phyloP scores from a whole-genome alignment of 2,888 invertebrate genomes.

The Ennomos quercinarius region DNA sequence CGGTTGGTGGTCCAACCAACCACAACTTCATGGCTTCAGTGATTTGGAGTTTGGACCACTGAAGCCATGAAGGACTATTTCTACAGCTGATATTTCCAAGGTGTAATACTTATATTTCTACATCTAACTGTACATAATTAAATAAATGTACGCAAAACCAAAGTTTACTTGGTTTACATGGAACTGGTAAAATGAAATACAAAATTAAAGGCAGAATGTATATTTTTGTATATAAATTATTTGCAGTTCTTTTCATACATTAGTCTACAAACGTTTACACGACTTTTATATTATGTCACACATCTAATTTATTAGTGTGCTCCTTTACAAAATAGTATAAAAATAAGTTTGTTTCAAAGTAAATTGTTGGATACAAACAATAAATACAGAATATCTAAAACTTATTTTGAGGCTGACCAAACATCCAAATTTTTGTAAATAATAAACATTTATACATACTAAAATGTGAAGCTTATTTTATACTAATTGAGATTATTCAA shows the following conservation, averaged over 20 bases:
- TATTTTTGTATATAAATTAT: slow-evolving; percentile 82
- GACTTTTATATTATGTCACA: slow-evolving; percentile 78
- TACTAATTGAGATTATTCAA: slow-evolving; percentile 79
- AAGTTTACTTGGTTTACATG: slow-evolving; percentile 38
- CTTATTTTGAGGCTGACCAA: slow-evolving; percentile 53
- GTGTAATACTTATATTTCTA: too few relatives aligned
- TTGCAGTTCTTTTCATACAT: slow-evolving; percentile 79
- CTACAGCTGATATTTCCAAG: too few relatives aligned
- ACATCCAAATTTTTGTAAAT: slow-evolving; percentile 37
- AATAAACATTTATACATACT: slow-evolving; percentile 32
- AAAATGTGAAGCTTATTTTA: slow-evolving; percentile 42
- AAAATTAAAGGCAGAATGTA: slow-evolving; percentile 74
- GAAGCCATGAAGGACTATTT: too few relatives aligned
- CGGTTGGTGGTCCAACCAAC: too few relatives aligned
- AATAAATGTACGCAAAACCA: not conserved
- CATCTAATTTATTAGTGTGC: slow-evolving; percentile 71
- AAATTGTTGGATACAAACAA: slow-evolving; percentile 45
- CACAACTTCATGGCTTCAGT: too few relatives aligned
- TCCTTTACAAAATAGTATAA: slow-evolving; percentile 67
- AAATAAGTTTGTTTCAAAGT: slow-evolving; percentile 62
- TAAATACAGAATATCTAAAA: slow-evolving; percentile 43
- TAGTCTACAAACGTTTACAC: slow-evolving; percentile 69
- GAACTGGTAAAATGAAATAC: slow-evolving; percentile 50
- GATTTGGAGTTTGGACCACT: too few relatives aligned
- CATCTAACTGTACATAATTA: not conserved